phyloP scores from a whole-genome alignment of 35 echinoderm and acorn worm genomes.

The Acanthaster planci region DNA sequence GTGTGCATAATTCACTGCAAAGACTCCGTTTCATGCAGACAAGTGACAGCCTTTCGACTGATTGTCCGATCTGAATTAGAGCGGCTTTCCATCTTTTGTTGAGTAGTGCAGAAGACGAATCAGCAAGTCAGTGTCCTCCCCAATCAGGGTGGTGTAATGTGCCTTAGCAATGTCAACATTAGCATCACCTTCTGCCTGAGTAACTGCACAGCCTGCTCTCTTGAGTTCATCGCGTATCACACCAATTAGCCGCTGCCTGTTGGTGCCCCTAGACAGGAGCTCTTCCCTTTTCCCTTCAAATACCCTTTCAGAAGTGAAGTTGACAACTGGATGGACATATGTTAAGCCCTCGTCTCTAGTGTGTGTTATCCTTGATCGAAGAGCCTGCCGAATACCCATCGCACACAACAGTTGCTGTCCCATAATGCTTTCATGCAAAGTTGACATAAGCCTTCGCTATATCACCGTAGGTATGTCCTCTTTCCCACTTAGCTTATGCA shows the following conservation, averaged over 20 bases:
- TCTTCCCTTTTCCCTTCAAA: conserved; percentile 52
- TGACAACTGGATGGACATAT: conserved; percentile 50
- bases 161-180: conserved; percentile 49
- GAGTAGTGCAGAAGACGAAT: conserved; percentile 38
- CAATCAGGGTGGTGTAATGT: conserved; percentile 36
- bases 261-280: conserved; percentile 51
- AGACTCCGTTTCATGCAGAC: conserved; percentile 18
- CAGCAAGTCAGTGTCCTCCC: conserved; percentile 74
- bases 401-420: conserved; percentile 48
- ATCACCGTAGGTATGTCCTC: conserved; percentile 35
- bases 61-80: conserved; percentile 47
- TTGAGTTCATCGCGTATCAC: conserved; percentile 29
- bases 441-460: conserved; percentile 42
- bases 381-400: conserved; percentile 52
- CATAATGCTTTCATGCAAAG: too few species aligned
- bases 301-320: conserved; percentile 25
- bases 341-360: conserved; percentile 44
- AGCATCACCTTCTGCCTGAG: conserved; percentile 38
- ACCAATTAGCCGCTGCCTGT: conserved; percentile 58
- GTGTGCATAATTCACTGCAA: conserved; percentile 18
- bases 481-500: conserved; percentile 45
- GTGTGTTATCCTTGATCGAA: conserved; percentile 60
- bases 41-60: background rate
- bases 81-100: conserved; percentile 21
- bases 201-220: conserved; percentile 10